phyloP scores from a whole-genome alignment of 2,797 vertebrate genomes.

The Spondyliosoma cantharus region DNA sequence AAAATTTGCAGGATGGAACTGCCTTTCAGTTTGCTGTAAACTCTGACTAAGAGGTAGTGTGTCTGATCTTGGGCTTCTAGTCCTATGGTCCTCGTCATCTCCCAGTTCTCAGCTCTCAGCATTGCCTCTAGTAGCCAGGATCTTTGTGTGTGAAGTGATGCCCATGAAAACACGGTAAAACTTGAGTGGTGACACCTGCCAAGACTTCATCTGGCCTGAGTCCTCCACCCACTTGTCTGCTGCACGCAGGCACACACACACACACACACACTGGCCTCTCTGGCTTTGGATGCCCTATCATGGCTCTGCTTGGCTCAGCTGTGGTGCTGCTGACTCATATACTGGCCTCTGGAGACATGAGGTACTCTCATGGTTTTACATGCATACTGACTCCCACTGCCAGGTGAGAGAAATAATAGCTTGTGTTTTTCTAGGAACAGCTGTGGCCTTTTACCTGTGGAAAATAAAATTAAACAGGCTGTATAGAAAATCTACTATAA shows the following conservation, averaged over 20 bases:
- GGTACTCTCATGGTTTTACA: slow-evolving; percentile 72
- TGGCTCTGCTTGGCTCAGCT: slow-evolving; percentile 67
- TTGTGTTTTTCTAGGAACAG: slow-evolving; percentile 70
- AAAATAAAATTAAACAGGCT: slow-evolving; percentile 70
- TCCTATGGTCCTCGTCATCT: slow-evolving; percentile 70
- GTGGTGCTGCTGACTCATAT: slow-evolving; percentile 78
- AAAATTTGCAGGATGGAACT: slow-evolving; percentile 61
- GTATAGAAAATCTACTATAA: slow-evolving; percentile 61
- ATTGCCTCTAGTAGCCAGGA: slow-evolving; percentile 79
- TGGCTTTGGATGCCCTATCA: slow-evolving; percentile 62
- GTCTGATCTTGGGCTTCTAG: slow-evolving; percentile 64
- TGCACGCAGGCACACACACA: slow-evolving; percentile 26
- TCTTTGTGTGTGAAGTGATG: slow-evolving; percentile 80
- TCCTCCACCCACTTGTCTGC: slow-evolving; percentile 73
- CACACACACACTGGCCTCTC: slow-evolving; percentile 40
- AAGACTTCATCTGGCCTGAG: slow-evolving; percentile 77
- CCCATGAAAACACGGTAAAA: slow-evolving; percentile 81
- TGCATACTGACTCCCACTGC: slow-evolving; percentile 60
- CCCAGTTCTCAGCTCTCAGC: slow-evolving; percentile 77
- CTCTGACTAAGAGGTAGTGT: slow-evolving; percentile 65
- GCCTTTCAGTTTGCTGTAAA: slow-evolving; percentile 65
- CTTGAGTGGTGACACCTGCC: slow-evolving; percentile 81
- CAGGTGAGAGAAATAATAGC: slow-evolving; percentile 72
- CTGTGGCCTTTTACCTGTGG: slow-evolving; percentile 72
- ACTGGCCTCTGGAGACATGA: slow-evolving; percentile 73